Base-by-base conservation (phyloP, 2,113 vertebrate genomes). In the Thunnus maccoyii region DNA sequence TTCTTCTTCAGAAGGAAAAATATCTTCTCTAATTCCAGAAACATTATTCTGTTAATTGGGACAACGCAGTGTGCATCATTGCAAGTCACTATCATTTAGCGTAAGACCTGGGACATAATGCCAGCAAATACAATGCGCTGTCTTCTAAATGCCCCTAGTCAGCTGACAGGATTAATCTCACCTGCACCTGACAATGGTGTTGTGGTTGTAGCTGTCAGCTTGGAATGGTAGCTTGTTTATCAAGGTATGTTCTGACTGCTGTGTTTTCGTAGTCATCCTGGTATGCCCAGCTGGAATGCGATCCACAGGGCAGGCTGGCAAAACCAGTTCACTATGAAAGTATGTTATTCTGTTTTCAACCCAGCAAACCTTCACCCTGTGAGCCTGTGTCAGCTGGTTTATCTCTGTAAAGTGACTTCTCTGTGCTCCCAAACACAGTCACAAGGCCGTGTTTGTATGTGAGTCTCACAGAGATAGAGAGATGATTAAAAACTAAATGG, bases 291-390 rank as follows among this genome's bases (percentile, higher is more conserved):
- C 68, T 70, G 88, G 87, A 88, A 92, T 90, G 83, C 17, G 17
- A 88, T 82, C 55, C 55, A 84, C 84, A 56, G 87, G 89, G 72
- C 76, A 70, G 80, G 87, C 93, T 88, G 83, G 93, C 89, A 89
- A 76, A 95, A 95, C 95, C 92, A 89, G 94, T 95, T 94, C 54
- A 63, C 84, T 46, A 15, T 27, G 63, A 75, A 64, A 85, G 25
- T 52, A 51, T 75, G 75, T 60, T 50, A 30, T 71, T 72, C 69
- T 82, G 61, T 86, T 76, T 79, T 68, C 36, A 69, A 30, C 61
- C 30, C 61, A 46, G 52, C 61, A 50, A 54, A 18, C 30, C 72
- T 20, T 86, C 46, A 41, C 60, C 14, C 52, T 62, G 20, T 60
- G 25, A 50, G 30, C 46, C 50, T 46, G 67, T 8, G 55, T 77